phyloP scores from a whole-genome alignment of 1,140 invertebrate species.

The Zaprionus lachaisei region DNA sequence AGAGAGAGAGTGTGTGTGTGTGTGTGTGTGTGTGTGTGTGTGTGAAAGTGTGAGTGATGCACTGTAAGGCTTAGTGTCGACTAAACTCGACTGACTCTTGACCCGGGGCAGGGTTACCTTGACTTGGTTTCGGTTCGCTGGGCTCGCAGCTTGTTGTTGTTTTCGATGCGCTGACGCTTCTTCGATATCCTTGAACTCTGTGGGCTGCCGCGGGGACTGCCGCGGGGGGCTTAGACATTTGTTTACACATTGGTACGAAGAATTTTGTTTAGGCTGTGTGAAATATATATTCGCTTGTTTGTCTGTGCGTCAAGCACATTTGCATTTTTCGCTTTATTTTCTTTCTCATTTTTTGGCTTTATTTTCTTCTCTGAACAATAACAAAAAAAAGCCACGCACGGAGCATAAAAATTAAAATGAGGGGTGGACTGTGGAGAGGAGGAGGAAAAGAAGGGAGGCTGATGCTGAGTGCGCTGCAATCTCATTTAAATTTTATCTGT shows the following conservation, averaged over 20 bases:
- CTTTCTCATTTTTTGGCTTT: slow-evolving; percentile 20
- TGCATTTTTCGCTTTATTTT: slow-evolving; percentile 25
- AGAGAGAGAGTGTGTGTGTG: too few species aligned
- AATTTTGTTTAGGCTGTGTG: slow-evolving; percentile 35
- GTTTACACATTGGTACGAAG: slow-evolving; percentile 61
- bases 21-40: neutral
- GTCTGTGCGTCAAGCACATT: slow-evolving; percentile 50
- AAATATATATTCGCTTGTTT: slow-evolving; percentile 45
- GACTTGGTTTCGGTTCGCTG: slow-evolving; percentile 49
- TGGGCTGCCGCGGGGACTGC: neutral
- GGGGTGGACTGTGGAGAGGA: neutral
- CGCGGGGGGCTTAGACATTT: slow-evolving; percentile 47
- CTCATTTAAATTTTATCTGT: slow-evolving; percentile 42
- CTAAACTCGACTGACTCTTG: slow-evolving; percentile 52
- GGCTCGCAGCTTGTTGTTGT: slow-evolving; percentile 18
- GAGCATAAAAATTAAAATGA: slow-evolving; percentile 3
- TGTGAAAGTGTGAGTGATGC: slow-evolving; percentile 18
- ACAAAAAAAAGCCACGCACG: slow-evolving; percentile 22
- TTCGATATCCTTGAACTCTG: slow-evolving; percentile 68
- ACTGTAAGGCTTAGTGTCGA: slow-evolving; percentile 18
- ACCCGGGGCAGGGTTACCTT: slow-evolving; percentile 55
- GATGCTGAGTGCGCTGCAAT: slow-evolving; percentile 31
- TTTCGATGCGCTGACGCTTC: slow-evolving; percentile 46
- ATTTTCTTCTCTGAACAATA: slow-evolving; percentile 17
- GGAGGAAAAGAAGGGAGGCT: too few species aligned